Conservation (phyloP, 2,113 vertebrate genomes). For the Spea multiplicata region DNA sequence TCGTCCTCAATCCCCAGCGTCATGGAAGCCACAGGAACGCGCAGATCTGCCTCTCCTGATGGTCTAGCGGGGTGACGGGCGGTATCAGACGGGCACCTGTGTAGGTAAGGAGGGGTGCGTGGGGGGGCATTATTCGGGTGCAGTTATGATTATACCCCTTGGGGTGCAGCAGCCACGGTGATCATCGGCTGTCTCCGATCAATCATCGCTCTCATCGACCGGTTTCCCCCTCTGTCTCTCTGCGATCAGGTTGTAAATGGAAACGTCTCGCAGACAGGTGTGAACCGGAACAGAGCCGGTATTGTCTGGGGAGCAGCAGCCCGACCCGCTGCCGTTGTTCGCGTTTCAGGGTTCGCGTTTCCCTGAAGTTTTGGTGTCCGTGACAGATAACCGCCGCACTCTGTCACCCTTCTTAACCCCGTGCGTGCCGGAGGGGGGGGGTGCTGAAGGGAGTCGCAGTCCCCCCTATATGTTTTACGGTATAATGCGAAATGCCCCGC, state of each 20-base stretch:
- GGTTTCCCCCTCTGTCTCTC: neutral
- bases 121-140: neutral
- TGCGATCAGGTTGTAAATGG: slow-evolving; percentile 10
- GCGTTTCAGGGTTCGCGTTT: slow-evolving; percentile 4
- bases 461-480: too few species aligned
- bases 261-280: slow-evolving; percentile 12
- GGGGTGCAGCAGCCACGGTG: neutral
- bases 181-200: neutral
- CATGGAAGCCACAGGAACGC: slow-evolving; percentile 11
- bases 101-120: slow-evolving; percentile 57
- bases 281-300: slow-evolving; percentile 23
- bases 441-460: too few species aligned
- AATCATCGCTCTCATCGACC: neutral
- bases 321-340: slow-evolving; percentile 17
- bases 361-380: neutral
- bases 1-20: neutral
- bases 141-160: neutral
- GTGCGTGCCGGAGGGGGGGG: too few species aligned
- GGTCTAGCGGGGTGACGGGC: slow-evolving; percentile 44
- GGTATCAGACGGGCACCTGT: slow-evolving; percentile 51
- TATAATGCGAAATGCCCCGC: too few species aligned
- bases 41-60: slow-evolving; percentile 44
- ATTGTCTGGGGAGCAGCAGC: slow-evolving; percentile 32
- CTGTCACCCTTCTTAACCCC: neutral
- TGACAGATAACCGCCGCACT: slow-evolving; percentile 1